Conservation (phyloP, 2,113 vertebrate genomes). For the Siniperca knerii region DNA sequence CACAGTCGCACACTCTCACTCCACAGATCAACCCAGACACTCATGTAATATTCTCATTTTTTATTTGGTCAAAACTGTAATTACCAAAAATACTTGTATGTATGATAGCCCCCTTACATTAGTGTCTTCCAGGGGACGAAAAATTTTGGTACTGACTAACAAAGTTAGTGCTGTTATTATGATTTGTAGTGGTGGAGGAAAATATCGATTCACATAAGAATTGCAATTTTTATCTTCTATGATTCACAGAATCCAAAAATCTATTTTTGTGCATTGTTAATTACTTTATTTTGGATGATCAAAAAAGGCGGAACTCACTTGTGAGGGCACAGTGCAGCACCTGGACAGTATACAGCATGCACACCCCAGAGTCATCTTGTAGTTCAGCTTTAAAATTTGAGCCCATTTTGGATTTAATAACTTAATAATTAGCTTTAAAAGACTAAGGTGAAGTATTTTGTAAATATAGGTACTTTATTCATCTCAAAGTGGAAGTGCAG, state of each 20-base stretch:
- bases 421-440: not conserved
- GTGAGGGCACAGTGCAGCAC: not conserved
- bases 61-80: not conserved
- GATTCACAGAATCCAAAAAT: not conserved
- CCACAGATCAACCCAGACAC: not conserved
- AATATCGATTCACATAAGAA: not conserved
- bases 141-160: not conserved
- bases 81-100: not conserved
- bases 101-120: not conserved
- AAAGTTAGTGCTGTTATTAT: not conserved
- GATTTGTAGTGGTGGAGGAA: not conserved
- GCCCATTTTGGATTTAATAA: not conserved
- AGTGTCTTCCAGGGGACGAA: not conserved
- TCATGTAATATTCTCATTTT: conserved; percentile 12
- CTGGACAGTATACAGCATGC: not conserved
- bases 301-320: not conserved
- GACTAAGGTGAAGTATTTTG: not conserved
- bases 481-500: not conserved
- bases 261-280: not conserved
- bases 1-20: not conserved
- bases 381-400: not conserved
- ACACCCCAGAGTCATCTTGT: not conserved
- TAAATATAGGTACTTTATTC: not conserved
- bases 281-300: not conserved
- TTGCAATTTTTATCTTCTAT: not conserved